These are phyloP conservation scores for Puffinus mauretanicus DNA, from an alignment of 2,113 vertebrate genomes.

Conservation along the genomic window DNA sequence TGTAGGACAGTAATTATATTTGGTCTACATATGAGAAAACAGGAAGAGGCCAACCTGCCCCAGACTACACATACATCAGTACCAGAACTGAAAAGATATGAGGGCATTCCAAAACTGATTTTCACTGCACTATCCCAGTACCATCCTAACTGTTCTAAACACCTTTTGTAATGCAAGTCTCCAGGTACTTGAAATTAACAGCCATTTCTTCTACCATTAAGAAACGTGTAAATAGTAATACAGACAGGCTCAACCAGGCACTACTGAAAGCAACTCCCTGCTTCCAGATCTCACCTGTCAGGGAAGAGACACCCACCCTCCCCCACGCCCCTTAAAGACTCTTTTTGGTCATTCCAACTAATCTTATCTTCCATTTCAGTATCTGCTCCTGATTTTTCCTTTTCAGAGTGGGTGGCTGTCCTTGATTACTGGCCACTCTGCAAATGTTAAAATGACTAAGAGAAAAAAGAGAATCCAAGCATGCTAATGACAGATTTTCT, in stretches of 20 bases:
- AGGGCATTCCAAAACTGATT: neutral
- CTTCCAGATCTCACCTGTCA: neutral
- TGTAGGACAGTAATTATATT: neutral
- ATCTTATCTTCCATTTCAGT: neutral
- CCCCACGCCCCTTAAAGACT: neutral
- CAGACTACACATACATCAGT: neutral
- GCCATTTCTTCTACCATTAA: neutral
- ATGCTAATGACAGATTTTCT: neutral
- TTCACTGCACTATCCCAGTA: neutral
- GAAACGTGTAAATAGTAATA: neutral
- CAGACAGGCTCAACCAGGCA: neutral
- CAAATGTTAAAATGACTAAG: neutral
- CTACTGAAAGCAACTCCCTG: neutral
- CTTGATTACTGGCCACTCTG: neutral
- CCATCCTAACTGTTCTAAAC: neutral
- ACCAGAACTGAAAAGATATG: neutral
- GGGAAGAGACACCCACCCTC: neutral
- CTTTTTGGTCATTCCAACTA: neutral
- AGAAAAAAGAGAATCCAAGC: neutral
- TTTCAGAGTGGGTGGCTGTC: neutral
- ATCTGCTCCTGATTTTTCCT: neutral
- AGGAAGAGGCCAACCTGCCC: neutral
- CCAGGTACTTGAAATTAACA: neutral
- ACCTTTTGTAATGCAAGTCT: neutral
- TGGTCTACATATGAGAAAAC: neutral